Base-by-base conservation (phyloP, 2,888 invertebrate species). In the Onthophagus sagittarius region DNA sequence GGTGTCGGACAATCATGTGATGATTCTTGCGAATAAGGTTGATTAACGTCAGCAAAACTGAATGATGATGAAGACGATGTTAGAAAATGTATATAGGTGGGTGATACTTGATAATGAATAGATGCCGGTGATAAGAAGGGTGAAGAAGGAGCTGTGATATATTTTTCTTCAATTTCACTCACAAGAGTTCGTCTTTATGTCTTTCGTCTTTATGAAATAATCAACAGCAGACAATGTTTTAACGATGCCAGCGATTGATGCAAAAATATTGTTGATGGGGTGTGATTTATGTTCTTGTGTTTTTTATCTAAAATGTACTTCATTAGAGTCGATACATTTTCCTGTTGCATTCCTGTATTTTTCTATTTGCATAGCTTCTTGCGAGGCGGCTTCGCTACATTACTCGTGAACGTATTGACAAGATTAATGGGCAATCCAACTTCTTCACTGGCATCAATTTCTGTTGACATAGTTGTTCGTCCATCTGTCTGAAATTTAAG, bases 391-490 rank as follows among this genome's bases (percentile, higher is more conserved):
- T 13, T 1, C 23, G 23, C 39, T 69, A 67, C 72, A 69, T 67
- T 63, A 67, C 72, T 31, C 62, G 69, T 72, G 69, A 72, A 72
- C 69, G 62, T 72, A 72, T 72, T 72, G 72, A 72, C 72, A 72
- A 69, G 69, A 72, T 72, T 39, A 72, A 72, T 72, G 72, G 53
- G 69, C 72, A 72, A 13, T 72, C 33, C 65, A 72, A 72, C 72
- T 72, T 72, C 72, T 33, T 72, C 72, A 72, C 69, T 67, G 72
- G 69, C 72, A 67, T 69, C 72, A 72, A 72, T 72, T 72, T 72
- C 72, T 72, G 11, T 72, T 72, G 72, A 72, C 72, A 72, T 53
- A 72, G 69, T 67, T 72, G 72, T 72, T 72, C 69, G 72, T 72
- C 62, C 72, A 71, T 62, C 7, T 63, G 63, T n/a, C 62, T n/a